These are phyloP conservation scores for Bos javanicus DNA, from an alignment of 2,113 vertebrate genomes.

Conservation along the genomic window DNA sequence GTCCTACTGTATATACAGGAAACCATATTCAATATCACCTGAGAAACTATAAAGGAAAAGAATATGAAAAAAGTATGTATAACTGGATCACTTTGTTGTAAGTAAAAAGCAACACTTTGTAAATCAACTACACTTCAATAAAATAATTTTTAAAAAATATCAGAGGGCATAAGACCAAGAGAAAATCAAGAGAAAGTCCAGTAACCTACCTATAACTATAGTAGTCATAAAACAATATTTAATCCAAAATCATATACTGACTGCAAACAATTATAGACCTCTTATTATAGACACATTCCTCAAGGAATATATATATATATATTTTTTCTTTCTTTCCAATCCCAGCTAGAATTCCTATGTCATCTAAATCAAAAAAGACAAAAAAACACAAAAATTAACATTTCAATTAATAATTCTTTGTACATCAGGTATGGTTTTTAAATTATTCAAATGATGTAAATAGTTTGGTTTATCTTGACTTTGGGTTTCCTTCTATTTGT, in stretches of 20 bases:
- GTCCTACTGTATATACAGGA: neutral
- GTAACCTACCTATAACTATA: neutral
- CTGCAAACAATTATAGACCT: neutral
- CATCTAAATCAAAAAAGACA: neutral
- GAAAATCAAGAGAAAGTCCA: neutral
- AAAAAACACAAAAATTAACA: neutral
- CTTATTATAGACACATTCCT: neutral
- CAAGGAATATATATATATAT: neutral
- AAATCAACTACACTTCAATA: neutral
- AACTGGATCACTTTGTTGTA: neutral
- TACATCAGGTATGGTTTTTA: neutral
- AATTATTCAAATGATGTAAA: neutral
- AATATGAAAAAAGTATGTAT: neutral
- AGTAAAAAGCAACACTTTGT: neutral
- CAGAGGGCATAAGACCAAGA: neutral
- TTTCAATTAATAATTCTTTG: neutral
- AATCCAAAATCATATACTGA: neutral
- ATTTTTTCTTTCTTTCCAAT: neutral
- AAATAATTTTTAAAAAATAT: neutral
- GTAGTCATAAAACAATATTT: conserved; percentile 11
- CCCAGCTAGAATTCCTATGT: neutral
- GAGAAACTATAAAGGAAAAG: neutral
- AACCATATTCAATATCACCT: neutral
- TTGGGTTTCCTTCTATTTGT: conserved; percentile 17
- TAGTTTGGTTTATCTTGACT: neutral